Conservation (phyloP, 2,797 vertebrate species). For the Mormyrus hasselquistii region DNA sequence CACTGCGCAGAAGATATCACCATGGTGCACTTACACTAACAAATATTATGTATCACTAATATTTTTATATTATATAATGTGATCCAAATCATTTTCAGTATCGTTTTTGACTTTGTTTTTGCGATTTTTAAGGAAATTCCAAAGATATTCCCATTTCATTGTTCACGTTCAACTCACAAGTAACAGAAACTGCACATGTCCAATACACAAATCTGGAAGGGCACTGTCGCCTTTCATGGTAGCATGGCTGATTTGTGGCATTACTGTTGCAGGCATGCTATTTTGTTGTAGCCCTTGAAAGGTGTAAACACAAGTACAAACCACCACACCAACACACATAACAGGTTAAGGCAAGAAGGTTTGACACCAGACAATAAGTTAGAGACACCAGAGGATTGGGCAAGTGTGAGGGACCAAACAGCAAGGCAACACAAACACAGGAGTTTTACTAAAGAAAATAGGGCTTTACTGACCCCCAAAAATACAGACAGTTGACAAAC, state of each 20-base stretch:
- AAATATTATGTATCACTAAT: background rate
- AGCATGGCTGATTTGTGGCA: background rate
- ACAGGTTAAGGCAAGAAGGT: background rate
- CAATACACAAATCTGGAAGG: background rate
- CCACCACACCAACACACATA: background rate
- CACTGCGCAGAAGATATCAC: background rate
- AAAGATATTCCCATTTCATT: background rate
- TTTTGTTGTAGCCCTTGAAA: background rate
- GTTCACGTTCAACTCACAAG: background rate
- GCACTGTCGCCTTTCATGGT: background rate
- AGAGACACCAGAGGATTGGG: background rate
- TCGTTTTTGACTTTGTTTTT: background rate
- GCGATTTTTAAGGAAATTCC: background rate
- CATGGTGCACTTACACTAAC: background rate
- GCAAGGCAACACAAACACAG: background rate
- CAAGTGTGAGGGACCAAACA: background rate
- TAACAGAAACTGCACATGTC: background rate
- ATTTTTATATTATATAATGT: background rate
- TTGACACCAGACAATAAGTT: background rate
- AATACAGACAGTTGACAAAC: background rate
- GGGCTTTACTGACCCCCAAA: too few relatives aligned
- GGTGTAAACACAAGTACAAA: background rate
- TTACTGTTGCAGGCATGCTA: background rate
- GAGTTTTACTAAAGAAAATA: background rate
- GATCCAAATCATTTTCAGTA: background rate